Evolutionary conservation across 2,797 vertebrate species (phyloP).

Genomic region (Acanthiza pusilla): DNA sequence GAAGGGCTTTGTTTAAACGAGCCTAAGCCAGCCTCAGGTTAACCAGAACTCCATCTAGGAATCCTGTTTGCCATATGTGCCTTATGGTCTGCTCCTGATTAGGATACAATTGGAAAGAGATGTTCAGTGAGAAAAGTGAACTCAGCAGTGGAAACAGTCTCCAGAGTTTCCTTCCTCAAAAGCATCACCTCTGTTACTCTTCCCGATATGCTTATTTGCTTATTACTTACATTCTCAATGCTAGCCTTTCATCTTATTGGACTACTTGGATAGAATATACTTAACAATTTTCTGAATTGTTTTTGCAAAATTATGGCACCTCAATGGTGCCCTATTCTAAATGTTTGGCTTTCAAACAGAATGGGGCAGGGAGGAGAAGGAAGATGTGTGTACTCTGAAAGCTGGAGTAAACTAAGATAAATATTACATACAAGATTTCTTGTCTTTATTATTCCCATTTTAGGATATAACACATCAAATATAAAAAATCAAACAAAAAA

Average conservation of each 20-base stretch:
- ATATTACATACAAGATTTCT: neutral
- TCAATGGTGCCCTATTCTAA: neutral
- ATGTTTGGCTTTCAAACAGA: neutral
- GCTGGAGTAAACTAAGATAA: neutral
- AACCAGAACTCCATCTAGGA: neutral
- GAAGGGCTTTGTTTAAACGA: neutral
- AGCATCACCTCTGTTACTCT: neutral
- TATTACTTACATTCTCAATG: neutral
- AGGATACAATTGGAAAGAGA: neutral
- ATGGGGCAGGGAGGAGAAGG: neutral
- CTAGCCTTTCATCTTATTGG: neutral
- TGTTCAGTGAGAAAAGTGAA: neutral
- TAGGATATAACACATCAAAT: neutral
- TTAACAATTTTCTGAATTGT: neutral
- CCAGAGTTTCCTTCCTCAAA: neutral
- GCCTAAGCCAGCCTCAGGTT: neutral
- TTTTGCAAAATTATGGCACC: neutral
- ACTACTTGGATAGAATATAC: neutral
- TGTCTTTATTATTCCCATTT: neutral
- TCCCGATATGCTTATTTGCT: neutral
- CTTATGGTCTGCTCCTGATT: neutral
- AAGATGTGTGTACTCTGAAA: neutral
- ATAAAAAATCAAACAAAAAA: neutral
- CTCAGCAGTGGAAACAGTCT: neutral
- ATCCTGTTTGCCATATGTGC: neutral